phyloP scores from a whole-genome alignment of 1,140 invertebrate genomes.

The Arion vulgaris region DNA sequence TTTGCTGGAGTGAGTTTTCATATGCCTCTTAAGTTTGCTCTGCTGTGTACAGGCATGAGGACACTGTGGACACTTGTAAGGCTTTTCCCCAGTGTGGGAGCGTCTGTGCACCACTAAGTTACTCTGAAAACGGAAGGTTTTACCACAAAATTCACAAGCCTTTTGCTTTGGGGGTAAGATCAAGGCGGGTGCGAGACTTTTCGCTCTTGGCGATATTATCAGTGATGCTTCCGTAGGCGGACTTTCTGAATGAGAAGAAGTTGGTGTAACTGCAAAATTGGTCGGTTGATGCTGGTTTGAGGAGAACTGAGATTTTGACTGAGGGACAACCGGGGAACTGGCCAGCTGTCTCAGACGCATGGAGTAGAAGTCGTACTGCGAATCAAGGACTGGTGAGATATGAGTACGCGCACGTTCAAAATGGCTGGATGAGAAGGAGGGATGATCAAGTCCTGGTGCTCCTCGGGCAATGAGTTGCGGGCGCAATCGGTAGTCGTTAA shows the following conservation, averaged over 20 bases:
- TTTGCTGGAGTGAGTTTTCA: conserved; percentile 78
- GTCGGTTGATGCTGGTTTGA: background rate
- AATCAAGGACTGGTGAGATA: conserved; percentile 43
- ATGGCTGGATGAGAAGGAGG: conserved; percentile 48
- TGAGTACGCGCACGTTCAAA: conserved; percentile 39
- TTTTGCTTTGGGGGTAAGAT: conserved; percentile 62
- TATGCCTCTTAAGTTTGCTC: conserved; percentile 89
- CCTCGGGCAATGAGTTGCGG: conserved; percentile 35
- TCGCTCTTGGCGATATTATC: conserved; percentile 40
- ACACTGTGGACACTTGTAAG: conserved; percentile 78
- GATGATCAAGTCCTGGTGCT: conserved; percentile 60
- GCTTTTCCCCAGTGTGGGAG: conserved; percentile 81
- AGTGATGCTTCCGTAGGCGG: conserved; percentile 37
- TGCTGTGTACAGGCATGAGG: conserved; percentile 76
- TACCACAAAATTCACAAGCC: conserved; percentile 86
- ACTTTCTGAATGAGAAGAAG: conserved; percentile 72
- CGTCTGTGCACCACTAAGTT: conserved; percentile 93
- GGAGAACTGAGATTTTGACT: conserved; percentile 68
- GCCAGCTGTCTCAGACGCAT: conserved; percentile 96
- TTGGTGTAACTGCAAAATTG: conserved; percentile 23
- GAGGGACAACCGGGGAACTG: conserved; percentile 83
- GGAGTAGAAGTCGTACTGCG: conserved; percentile 92
- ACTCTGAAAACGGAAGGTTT: conserved; percentile 93
- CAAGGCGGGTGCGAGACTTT: background rate
- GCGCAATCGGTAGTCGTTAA: conserved; percentile 45